Conservation (phyloP, 2,888 invertebrate genomes). For the Amblyjoppa fuscipennis region DNA sequence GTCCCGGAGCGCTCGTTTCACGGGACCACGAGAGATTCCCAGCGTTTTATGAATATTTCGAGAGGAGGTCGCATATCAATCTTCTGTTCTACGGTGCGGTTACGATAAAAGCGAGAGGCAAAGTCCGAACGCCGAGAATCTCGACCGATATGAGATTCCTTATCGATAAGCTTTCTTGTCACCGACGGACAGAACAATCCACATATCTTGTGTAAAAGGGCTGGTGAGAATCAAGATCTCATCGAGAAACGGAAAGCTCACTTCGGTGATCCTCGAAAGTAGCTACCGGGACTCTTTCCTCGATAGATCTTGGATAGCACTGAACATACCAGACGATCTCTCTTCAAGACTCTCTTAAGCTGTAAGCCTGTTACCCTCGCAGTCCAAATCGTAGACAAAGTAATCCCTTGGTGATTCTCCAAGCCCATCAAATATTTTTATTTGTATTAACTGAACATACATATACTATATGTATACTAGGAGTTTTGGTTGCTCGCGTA, state of each 20-base stretch:
- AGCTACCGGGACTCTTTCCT: not conserved
- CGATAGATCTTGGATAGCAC: not conserved
- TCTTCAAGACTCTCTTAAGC: not conserved
- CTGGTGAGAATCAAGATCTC: constrained; percentile 40
- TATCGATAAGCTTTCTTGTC: constrained; percentile 26
- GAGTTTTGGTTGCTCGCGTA: no score
- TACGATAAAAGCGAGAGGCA: not conserved
- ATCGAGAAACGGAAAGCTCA: constrained; percentile 4
- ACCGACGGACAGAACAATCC: constrained; percentile 13
- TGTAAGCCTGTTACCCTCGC: not conserved
- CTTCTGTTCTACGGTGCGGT: constrained; percentile 29
- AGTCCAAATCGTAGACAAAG: not conserved
- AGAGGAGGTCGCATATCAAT: constrained; percentile 60
- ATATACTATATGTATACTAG: no score
- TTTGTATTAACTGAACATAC: no score
- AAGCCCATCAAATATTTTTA: not conserved
- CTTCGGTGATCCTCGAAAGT: constrained; percentile 34
- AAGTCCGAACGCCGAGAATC: not conserved
- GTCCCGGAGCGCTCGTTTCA: constrained; percentile 56
- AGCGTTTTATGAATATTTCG: constrained; percentile 64
- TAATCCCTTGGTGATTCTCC: not conserved
- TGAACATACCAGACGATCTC: constrained; percentile 58
- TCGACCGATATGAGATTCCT: constrained; percentile 29
- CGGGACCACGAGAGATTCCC: constrained; percentile 31
- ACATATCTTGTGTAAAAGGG: constrained; percentile 18